These are phyloP conservation scores for Cheilosia pagana DNA, from an alignment of 2,888 invertebrate genomes.

Conservation along the genomic window DNA sequence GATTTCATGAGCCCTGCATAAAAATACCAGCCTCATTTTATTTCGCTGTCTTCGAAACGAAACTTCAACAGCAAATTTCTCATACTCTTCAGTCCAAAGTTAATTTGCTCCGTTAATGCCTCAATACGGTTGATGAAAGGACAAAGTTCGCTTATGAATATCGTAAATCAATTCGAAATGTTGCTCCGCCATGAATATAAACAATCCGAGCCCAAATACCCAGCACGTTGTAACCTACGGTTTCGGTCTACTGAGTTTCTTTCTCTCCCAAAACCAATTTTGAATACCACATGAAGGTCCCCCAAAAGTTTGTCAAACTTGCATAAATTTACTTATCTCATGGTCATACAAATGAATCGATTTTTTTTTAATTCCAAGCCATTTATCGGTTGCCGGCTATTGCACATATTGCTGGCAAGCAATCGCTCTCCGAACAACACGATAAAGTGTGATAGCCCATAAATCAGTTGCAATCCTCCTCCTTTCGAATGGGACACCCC, in stretches of 20 bases:
- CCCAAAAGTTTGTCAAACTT: not conserved
- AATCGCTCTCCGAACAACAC: conserved; percentile 3
- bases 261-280: not conserved
- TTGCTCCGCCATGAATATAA: not conserved
- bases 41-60: no score
- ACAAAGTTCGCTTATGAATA: not conserved
- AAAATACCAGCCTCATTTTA: no score
- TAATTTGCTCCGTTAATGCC: not conserved
- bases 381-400: not conserved
- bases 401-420: conserved; percentile 36
- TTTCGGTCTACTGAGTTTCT: not conserved
- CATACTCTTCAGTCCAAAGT: no score
- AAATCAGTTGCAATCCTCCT: conserved; percentile 44
- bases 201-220: not conserved
- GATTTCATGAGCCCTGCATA: no score
- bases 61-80: no score
- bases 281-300: not conserved
- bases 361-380: not conserved
- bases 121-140: not conserved
- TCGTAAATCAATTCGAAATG: not conserved
- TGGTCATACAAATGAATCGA: not conserved
- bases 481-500: not conserved
- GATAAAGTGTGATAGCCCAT: conserved; percentile 46
- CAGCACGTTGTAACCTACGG: not conserved
- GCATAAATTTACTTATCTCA: not conserved